Base-by-base conservation (phyloP, 2,888 invertebrate genomes). In the Polylopha cassiicola region DNA sequence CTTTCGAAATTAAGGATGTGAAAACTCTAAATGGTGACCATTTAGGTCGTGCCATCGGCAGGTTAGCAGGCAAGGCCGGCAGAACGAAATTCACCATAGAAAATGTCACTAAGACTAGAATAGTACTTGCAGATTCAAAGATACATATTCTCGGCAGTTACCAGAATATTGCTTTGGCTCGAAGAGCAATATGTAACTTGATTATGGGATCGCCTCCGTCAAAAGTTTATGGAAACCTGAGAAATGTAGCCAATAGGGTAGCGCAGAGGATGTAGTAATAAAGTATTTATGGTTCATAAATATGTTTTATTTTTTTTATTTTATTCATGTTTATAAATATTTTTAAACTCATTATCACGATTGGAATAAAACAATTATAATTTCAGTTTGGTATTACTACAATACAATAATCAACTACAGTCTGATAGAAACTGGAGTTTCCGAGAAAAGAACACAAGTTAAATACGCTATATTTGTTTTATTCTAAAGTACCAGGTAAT, bases 1-100 rank as follows among this genome's bases (percentile, higher is more conserved):
- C 96, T 0, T 99, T 99, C 76, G 96, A 99, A 88, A 89, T 99
- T 1, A 94, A 95, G 73, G 99, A 99, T 79, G 97, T 99, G 0
- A 98, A 98, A 75, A 95, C 95, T 1, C 75, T 99, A 29, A 93
- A 95, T 70, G 98, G 99, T 2, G 98, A 99, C 71, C 98, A 99
- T 72, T 87, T 97, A 54, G 93, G 97, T 9, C 88, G 99, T 63
- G 99, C 99, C 0, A 95, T 99, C 53, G 99, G 98, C n/a, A 89
- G 99, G 39, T 85, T 99, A 21, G 99, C 99, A 1, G 99, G 99
- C 1, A 98, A 99, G 85, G 95, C 96, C 11, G 98, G 98, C 13
- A 89, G 96, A 46, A 99, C 98, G 1, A 99, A 98, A 73, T 98
- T 95, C 67, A 98, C 98, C 0, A 99, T 99, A 59, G 99, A 99